A percentile compares a stretch with the other conserved stretches of the same genome.
phyloP scores from a whole-genome alignment of 2,113 vertebrate species.

The Haplotaxodon microlepis region DNA sequence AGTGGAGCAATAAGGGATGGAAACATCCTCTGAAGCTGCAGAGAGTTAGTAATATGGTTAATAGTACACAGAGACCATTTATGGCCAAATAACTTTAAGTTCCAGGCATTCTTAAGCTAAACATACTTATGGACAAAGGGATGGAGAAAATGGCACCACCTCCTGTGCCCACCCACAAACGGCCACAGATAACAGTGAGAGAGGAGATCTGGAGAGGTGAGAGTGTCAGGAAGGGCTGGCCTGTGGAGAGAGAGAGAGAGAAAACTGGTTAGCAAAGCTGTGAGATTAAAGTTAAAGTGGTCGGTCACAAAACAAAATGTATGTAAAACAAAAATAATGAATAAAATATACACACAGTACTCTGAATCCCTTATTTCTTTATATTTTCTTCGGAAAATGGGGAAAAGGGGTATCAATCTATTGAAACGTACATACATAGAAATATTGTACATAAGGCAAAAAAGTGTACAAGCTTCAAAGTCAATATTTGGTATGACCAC shows the following conservation, averaged over 20 bases:
- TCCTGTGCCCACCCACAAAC: conserved; percentile 74
- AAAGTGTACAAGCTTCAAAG: not conserved
- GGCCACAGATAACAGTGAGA: conserved; percentile 61
- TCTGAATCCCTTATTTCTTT: not conserved
- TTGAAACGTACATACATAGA: not conserved
- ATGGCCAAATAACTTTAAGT: not conserved
- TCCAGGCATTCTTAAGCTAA: not conserved
- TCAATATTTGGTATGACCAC: not conserved
- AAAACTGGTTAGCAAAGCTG: not conserved
- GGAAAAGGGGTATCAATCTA: not conserved
- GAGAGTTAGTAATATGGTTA: not conserved
- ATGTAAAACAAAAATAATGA: not conserved
- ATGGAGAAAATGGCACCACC: conserved; percentile 73
- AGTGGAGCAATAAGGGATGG: conserved; percentile 71
- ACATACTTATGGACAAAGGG: conserved; percentile 70
- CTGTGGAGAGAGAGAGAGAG: conserved; percentile 18
- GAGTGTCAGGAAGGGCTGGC: conserved; percentile 64
- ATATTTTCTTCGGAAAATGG: not conserved
- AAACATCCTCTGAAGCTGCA: conserved; percentile 66
- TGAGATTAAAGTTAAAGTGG: not conserved
- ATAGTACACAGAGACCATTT: not conserved
- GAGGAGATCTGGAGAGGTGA: conserved; percentile 73
- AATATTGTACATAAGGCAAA: not conserved
- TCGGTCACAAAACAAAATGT: not conserved
- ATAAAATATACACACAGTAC: not conserved